phyloP scores from a whole-genome alignment of 1,140 invertebrate genomes.

The Drosophila santomea region DNA sequence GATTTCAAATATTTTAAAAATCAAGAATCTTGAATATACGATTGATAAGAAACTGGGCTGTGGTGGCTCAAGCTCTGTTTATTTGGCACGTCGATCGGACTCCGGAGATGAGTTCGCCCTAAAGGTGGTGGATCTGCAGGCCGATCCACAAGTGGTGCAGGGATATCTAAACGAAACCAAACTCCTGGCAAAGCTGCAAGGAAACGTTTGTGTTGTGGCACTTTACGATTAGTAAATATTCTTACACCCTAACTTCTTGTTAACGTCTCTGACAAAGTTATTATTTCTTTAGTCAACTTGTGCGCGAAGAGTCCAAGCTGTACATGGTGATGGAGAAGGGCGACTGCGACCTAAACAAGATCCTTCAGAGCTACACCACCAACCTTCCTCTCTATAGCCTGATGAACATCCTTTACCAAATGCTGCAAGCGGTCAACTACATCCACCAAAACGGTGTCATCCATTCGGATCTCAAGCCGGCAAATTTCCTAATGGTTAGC shows the following conservation, averaged over 20 bases:
- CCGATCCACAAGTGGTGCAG: slow-evolving; percentile 89
- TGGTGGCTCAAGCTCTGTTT: slow-evolving; percentile 82
- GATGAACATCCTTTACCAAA: slow-evolving; percentile 96
- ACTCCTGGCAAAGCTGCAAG: slow-evolving; percentile 93
- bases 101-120: slow-evolving; percentile 70
- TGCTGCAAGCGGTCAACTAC: slow-evolving; percentile 95
- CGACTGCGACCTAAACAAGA: slow-evolving; percentile 93
- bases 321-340: slow-evolving; percentile 97
- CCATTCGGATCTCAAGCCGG: slow-evolving; percentile 98
- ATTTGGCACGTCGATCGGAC: slow-evolving; percentile 61
- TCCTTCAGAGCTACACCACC: slow-evolving; percentile 88
- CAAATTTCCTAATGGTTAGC: slow-evolving; percentile 96
- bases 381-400: slow-evolving; percentile 90
- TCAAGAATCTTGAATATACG: slow-evolving; percentile 71
- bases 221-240: slow-evolving; percentile 95
- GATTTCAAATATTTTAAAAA: slow-evolving; percentile 46
- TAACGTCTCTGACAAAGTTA: background rate
- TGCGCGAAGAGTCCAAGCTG: slow-evolving; percentile 88
- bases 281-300: slow-evolving; percentile 85
- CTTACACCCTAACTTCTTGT: background rate
- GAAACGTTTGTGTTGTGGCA: slow-evolving; percentile 92
- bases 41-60: slow-evolving; percentile 76
- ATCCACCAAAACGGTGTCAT: slow-evolving; percentile 96
- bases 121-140: slow-evolving; percentile 88
- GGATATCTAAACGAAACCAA: slow-evolving; percentile 96